Conservation (phyloP, 2,888 invertebrate genomes). For the Melanostoma scalare region DNA sequence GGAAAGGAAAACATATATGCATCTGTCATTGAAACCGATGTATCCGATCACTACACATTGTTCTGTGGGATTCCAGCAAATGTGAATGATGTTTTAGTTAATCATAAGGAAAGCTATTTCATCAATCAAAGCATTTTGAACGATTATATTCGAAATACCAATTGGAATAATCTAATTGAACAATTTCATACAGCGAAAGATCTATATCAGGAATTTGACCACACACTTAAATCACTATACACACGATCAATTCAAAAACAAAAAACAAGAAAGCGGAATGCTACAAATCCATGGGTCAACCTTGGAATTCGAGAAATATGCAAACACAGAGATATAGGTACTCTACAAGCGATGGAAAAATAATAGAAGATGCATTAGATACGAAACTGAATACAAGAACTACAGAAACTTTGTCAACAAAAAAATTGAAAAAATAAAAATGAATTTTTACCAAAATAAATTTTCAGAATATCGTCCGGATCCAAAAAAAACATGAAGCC, state of each 20-base stretch:
- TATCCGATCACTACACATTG: slow-evolving; percentile 10
- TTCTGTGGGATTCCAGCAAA: not conserved
- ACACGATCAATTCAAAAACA: not conserved
- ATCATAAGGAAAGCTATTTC: not conserved
- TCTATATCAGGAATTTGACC: not conserved
- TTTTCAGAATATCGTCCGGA: not conserved
- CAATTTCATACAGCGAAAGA: not conserved
- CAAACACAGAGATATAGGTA: slow-evolving; percentile 8
- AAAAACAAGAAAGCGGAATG: not conserved
- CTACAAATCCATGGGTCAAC: slow-evolving; percentile 5
- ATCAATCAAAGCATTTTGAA: not conserved
- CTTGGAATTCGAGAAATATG: not conserved
- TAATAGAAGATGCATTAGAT: slow-evolving; percentile 9
- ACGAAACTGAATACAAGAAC: slow-evolving; percentile 20
- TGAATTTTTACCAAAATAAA: not conserved
- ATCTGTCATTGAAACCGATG: slow-evolving; percentile 2
- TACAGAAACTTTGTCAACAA: slow-evolving; percentile 3
- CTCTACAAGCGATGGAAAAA: slow-evolving; percentile 15
- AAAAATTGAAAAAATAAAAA: slow-evolving; percentile 1
- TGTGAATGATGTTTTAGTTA: not conserved
- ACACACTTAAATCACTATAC: not conserved
- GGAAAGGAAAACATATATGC: slow-evolving; percentile 1
- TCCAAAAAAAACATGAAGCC: not conserved
- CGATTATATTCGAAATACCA: not conserved
- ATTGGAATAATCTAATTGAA: slow-evolving; percentile 13